Evolutionary conservation across 2,888 invertebrate genomes (phyloP).

Genomic region (Lampropteryx suffumata): DNA sequence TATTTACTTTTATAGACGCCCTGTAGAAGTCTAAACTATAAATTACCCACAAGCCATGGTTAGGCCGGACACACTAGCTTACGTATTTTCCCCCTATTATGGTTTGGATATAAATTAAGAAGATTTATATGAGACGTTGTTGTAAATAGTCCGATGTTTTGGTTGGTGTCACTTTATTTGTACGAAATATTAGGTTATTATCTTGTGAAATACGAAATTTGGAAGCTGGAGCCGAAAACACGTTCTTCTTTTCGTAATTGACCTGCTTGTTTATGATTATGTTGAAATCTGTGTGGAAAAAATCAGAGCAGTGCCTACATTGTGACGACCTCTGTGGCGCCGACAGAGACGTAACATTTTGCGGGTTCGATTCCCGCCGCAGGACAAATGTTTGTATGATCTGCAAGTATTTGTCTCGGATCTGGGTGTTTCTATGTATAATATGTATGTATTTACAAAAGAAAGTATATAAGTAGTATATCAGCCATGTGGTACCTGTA

Average conservation of each 20-base stretch:
- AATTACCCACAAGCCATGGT: slow-evolving; percentile 63
- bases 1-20: slow-evolving; percentile 78
- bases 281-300: slow-evolving; percentile 5
- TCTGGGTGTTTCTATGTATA: too few relatives aligned
- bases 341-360: too few relatives aligned
- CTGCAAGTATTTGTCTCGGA: too few relatives aligned
- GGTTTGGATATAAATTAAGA: slow-evolving; percentile 77
- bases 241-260: slow-evolving; percentile 7
- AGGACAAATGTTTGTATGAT: too few relatives aligned
- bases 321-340: too few relatives aligned
- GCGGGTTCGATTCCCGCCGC: too few relatives aligned
- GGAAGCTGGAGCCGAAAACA: slow-evolving; percentile 20
- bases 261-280: slow-evolving; percentile 27
- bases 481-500: too few relatives aligned
- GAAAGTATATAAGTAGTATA: too few relatives aligned
- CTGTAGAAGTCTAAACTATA: slow-evolving; percentile 66
- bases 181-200: slow-evolving; percentile 53
- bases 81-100: slow-evolving; percentile 77
- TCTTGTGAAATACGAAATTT: slow-evolving; percentile 39
- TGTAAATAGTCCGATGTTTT: slow-evolving; percentile 35
- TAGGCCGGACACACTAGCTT: slow-evolving; percentile 61
- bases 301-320: neutral
- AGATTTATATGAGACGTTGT: slow-evolving; percentile 61
- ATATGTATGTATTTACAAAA: too few relatives aligned
- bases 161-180: slow-evolving; percentile 51